Evolutionary conservation across 2,888 invertebrate species (phyloP).

Genomic region (Campaea margaritaria): DNA sequence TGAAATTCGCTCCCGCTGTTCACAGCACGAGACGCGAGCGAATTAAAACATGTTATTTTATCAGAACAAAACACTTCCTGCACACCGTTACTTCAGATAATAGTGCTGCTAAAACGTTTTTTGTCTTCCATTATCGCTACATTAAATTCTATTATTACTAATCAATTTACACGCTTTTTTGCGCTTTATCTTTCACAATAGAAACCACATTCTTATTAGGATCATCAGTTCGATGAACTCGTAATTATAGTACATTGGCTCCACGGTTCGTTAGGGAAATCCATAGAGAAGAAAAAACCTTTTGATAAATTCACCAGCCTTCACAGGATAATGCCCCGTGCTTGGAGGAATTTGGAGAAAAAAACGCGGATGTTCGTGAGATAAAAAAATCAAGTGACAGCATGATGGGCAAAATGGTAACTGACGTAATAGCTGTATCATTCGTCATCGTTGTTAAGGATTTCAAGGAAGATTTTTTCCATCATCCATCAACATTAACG

Average conservation of each 20-base stretch:
- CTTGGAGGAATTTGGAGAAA: conserved; percentile 6
- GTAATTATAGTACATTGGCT: conserved; percentile 40
- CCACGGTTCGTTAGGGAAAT: conserved; percentile 45
- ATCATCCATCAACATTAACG: conserved; percentile 29
- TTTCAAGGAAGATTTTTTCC: conserved; percentile 17
- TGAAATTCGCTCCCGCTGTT: conserved; percentile 24
- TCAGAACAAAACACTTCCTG: conserved; percentile 26
- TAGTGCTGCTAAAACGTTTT: conserved; percentile 2
- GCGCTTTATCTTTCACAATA: conserved; percentile 20
- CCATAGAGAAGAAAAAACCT: conserved; percentile 41
- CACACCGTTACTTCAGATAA: conserved; percentile 9
- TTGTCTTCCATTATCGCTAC: conserved; percentile 13
- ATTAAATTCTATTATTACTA: conserved; percentile 23
- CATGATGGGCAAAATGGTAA: background rate
- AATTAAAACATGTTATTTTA: conserved; percentile 20
- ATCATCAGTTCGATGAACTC: conserved; percentile 42
- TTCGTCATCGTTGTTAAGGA: background rate
- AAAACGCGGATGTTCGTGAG: background rate
- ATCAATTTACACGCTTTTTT: conserved; percentile 28
- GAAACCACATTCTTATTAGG: conserved; percentile 10
- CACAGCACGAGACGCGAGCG: conserved; percentile 12
- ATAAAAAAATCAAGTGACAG: conserved; percentile 10
- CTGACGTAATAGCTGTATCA: conserved; percentile 14
- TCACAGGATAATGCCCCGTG: conserved; percentile 23
- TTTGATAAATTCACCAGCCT: conserved; percentile 11